These are phyloP conservation scores for Copsychus sechellarum DNA, from an alignment of 2,113 vertebrate species.

Conservation along the genomic window DNA sequence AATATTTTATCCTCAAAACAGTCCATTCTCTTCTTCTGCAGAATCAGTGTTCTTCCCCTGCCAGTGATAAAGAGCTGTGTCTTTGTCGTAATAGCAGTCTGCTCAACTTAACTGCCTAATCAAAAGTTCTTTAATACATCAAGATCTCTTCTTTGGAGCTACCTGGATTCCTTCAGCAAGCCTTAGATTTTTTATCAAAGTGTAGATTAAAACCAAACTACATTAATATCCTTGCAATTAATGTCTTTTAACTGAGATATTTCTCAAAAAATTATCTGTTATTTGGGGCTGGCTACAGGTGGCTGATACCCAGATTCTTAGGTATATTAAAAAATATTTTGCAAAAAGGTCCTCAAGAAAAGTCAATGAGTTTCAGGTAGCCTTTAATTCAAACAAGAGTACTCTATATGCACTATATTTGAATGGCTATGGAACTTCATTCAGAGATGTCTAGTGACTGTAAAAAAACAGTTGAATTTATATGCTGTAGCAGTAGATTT, in stretches of 20 bases:
- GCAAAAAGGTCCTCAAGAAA: neutral
- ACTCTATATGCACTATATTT: neutral
- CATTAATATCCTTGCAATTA: neutral
- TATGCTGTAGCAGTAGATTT: neutral
- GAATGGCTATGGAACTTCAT: neutral
- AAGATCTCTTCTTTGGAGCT: neutral
- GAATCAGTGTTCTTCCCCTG: neutral
- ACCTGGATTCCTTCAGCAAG: neutral
- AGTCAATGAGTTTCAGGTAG: neutral
- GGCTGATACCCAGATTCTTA: neutral
- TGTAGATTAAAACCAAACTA: neutral
- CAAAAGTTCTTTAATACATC: neutral
- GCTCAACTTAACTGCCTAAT: neutral
- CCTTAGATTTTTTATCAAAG: neutral
- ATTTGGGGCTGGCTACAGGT: neutral
- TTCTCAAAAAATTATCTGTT: neutral
- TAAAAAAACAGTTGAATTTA: neutral
- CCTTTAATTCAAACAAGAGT: neutral
- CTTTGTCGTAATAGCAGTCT: neutral
- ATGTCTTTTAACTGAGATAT: neutral
- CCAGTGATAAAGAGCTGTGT: neutral
- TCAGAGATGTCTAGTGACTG: neutral
- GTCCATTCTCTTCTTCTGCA: neutral
- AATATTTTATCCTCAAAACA: neutral
- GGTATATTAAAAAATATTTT: neutral